Conservation (phyloP, 2,113 vertebrate genomes). For the Seriola quinqueradiata region DNA sequence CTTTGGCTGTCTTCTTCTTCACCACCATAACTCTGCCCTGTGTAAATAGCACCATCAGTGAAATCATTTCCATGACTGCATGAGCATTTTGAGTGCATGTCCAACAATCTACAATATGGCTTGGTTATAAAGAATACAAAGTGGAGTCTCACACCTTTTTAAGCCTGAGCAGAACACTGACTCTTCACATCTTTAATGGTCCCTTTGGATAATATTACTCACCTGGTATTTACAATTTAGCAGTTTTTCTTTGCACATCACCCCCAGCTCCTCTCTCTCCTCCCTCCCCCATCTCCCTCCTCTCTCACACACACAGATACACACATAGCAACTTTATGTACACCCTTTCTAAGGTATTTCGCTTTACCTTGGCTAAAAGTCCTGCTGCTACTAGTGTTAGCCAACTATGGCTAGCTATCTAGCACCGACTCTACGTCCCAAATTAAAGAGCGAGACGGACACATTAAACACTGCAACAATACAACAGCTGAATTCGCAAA, state of each 20-base stretch:
- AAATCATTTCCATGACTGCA: not conserved
- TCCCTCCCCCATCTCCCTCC: not conserved
- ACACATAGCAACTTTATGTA: not conserved
- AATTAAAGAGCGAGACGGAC: not conserved
- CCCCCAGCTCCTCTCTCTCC: not conserved
- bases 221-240: not conserved
- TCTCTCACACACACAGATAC: not conserved
- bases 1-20: conserved; percentile 92
- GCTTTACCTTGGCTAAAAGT: not conserved
- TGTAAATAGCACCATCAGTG: not conserved
- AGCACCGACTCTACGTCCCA: not conserved
- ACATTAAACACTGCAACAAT: not conserved
- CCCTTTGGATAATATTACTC: not conserved
- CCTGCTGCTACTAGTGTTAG: conserved; percentile 23
- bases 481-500: not conserved
- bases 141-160: not conserved
- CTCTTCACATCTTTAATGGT: not conserved
- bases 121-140: not conserved
- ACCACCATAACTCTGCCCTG: conserved; percentile 87
- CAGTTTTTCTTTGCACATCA: not conserved
- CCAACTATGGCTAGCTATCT: conserved; percentile 17
- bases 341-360: not conserved
- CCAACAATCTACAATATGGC: too few relatives aligned
- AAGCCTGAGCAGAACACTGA: not conserved
- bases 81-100: not conserved